Evolutionary conservation across 2,888 invertebrate genomes (phyloP).

Genomic region (Pteria penguin): DNA sequence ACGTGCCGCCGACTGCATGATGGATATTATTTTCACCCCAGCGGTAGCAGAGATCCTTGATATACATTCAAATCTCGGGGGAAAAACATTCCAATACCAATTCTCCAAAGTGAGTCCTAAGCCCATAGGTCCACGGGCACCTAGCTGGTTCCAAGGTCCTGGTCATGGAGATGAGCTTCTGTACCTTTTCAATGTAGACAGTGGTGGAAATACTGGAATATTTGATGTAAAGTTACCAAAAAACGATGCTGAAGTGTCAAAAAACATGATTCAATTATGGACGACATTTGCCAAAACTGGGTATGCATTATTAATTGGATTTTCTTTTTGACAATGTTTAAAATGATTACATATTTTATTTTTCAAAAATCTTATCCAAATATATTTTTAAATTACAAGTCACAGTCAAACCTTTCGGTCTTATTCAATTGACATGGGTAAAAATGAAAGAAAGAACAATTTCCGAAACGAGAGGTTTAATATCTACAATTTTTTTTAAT

Average conservation of each 20-base stretch:
- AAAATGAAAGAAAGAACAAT: too few species aligned
- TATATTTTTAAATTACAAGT: too few species aligned
- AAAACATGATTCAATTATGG: neutral
- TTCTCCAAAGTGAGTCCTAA: neutral
- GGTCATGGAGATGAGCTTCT: constrained; percentile 17
- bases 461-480: too few species aligned
- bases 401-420: too few species aligned
- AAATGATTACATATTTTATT: too few species aligned
- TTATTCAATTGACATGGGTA: too few species aligned
- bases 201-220: neutral
- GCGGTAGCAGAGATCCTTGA: constrained; percentile 1
- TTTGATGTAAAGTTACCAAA: neutral
- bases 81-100: constrained; percentile 8
- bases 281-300: neutral
- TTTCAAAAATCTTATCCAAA: too few species aligned
- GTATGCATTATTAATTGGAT: too few species aligned
- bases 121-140: neutral
- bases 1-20: neutral
- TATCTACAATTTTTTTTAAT: too few species aligned
- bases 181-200: neutral
- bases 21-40: neutral
- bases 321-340: too few species aligned
- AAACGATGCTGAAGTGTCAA: neutral
- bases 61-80: neutral
- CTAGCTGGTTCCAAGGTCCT: constrained; percentile 2